Base-by-base conservation (phyloP, 2,888 invertebrate genomes). In the Drosophila borealis region DNA sequence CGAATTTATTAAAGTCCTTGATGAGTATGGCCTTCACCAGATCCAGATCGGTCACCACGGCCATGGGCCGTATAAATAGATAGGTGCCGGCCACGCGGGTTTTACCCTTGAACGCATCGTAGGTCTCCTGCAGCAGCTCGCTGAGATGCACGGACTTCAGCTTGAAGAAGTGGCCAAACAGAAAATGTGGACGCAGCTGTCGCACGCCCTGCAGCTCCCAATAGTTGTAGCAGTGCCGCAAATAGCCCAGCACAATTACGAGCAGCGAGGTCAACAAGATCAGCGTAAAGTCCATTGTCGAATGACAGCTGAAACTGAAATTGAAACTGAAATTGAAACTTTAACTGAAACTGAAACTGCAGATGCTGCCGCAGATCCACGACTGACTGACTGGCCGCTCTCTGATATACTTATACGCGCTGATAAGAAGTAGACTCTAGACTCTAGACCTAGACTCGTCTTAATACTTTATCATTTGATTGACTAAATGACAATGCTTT, bases 1-100 rank as follows among this genome's bases (percentile, higher is more conserved):
- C 78, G 69, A 93, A 93, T 37, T 89, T 81, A 0, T 80, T 64
- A 39, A 93, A 93, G 65, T 93, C 93, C 59, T 91, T 91, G 2
- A 92, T 91, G 0, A 93, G 66, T 34, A 93, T 77, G 2, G 71
- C 36, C 61, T 91, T 92, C 1, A 88, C 84, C 8, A 92, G 37
- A 5, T 92, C 92, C 19, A 93, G 70, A 49, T 91, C 89, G 0
- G 88, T 62, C 0, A 80, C 70, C 1, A 91, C 62, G 0, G 82
- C 81, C 1, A 80, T 65, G 6, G 92, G 91, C 6, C 44, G 66
- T 0, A 80, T 65, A n/a, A 78, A 90, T 0, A 91, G 34, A 50
- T 89, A 91, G 0, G 84, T 70, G 13, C 91, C 90, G 5, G 81
- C 90, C 34, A 90, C 21, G 11, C 68, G 67, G 2, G 61, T 56